Conservation (phyloP, 1,140 invertebrate genomes). For the Eciton burchellii region DNA sequence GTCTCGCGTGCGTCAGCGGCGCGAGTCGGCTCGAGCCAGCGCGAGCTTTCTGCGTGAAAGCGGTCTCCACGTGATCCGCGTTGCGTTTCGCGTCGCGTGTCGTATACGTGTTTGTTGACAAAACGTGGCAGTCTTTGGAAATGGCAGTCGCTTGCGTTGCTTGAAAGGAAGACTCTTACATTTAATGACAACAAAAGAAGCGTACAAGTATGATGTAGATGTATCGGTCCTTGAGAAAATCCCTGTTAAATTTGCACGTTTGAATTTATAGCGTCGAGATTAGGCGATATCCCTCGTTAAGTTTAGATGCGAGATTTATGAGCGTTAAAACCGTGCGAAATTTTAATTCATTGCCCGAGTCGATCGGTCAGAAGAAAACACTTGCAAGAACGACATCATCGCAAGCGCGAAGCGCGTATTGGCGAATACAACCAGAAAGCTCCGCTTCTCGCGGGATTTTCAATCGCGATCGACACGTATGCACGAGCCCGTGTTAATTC, state of each 20-base stretch:
- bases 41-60: neutral
- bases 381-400: neutral
- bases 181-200: neutral
- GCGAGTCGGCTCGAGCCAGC: constrained; percentile 14
- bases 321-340: constrained; percentile 19
- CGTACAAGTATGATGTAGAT: too few species aligned
- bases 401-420: neutral
- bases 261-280: too few species aligned
- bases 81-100: constrained; percentile 15
- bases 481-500: constrained; percentile 9
- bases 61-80: constrained; percentile 9
- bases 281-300: constrained; percentile 5
- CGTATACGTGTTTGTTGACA: neutral
- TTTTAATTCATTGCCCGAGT: constrained; percentile 13
- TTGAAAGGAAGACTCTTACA: neutral
- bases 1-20: constrained; percentile 9
- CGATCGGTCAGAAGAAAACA: constrained; percentile 6
- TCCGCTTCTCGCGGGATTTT: constrained; percentile 1
- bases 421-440: constrained; percentile 10
- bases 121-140: neutral
- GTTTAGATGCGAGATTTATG: constrained; percentile 39
- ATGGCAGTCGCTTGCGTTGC: constrained; percentile 3
- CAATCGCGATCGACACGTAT: constrained; percentile 20
- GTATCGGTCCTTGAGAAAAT: too few species aligned
- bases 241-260: constrained; percentile 26